Evolutionary conservation across 2,797 vertebrate species (phyloP).

Genomic region (Cossypha dichroa): DNA sequence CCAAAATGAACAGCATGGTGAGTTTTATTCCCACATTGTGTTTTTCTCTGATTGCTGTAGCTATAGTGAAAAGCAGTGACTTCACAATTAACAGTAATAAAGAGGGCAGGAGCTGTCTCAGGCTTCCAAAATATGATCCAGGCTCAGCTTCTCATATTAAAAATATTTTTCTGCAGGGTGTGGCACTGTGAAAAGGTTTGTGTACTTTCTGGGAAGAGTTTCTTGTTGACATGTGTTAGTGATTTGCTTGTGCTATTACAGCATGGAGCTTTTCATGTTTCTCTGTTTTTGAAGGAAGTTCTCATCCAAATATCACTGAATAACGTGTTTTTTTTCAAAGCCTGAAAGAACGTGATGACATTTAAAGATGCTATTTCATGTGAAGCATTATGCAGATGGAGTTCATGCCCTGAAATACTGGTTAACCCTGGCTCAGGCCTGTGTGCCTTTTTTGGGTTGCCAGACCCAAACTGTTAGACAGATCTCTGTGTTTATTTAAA

Average conservation of each 20-base stretch:
- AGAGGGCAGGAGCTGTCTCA: not conserved
- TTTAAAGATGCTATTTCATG: not conserved
- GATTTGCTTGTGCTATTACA: not conserved
- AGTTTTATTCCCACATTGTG: constrained; percentile 26
- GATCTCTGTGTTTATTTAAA: not conserved
- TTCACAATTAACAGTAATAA: not conserved
- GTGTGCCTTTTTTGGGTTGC: not conserved
- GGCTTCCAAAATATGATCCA: not conserved
- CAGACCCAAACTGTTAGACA: not conserved
- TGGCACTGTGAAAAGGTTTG: not conserved
- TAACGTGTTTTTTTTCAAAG: not conserved
- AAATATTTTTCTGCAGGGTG: not conserved
- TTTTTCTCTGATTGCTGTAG: not conserved
- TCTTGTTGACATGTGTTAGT: not conserved
- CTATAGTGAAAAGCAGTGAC: not conserved
- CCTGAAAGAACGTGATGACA: not conserved
- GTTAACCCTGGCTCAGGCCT: not conserved
- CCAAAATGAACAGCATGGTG: constrained; percentile 97
- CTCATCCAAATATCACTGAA: not conserved
- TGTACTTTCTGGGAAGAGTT: not conserved
- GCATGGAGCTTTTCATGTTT: rapidly evolving
- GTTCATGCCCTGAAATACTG: not conserved
- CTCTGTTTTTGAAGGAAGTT: not conserved
- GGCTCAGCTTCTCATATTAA: not conserved
- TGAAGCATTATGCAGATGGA: rapidly evolving